These are phyloP conservation scores for Orestias chungarensis DNA, from an alignment of 2,797 vertebrate genomes.

Conservation along the genomic window DNA sequence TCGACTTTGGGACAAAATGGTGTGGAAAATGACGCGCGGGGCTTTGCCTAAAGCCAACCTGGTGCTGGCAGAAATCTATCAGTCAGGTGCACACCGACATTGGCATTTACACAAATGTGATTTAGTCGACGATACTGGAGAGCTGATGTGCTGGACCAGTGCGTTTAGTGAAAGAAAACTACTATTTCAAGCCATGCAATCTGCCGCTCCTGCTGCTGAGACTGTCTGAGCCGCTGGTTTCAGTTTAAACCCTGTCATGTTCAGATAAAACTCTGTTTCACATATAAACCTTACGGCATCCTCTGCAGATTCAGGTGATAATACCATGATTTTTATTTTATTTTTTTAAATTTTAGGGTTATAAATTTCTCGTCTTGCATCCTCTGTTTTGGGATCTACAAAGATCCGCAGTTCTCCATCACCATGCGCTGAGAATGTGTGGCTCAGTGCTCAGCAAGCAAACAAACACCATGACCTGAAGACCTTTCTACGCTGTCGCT, in stretches of 20 bases:
- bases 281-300: conserved; percentile 38
- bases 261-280: conserved; percentile 50
- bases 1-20: conserved; percentile 77
- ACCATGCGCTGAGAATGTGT: conserved; percentile 42
- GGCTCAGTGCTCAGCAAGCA: conserved; percentile 53
- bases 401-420: conserved; percentile 44
- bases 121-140: conserved; percentile 59
- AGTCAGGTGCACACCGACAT: conserved; percentile 67
- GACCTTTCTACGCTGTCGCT: background rate
- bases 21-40: conserved; percentile 69
- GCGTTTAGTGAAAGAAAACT: conserved; percentile 52
- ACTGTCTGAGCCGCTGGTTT: conserved; percentile 40
- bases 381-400: conserved; percentile 24
- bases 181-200: conserved; percentile 46
- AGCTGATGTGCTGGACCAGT: conserved; percentile 58
- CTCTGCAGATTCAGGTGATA: conserved; percentile 47
- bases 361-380: conserved; percentile 29
- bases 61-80: conserved; percentile 60
- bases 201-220: conserved; percentile 54
- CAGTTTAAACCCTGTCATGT: conserved; percentile 38
- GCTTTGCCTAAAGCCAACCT: conserved; percentile 59
- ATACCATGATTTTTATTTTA: conserved; percentile 33
- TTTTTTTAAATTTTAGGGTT: conserved; percentile 40
- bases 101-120: conserved; percentile 74
- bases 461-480: conserved; percentile 50